Percentiles rank a stretch among this genome's conserved stretches.
These are phyloP conservation scores for Campylomormyrus numenius DNA, from an alignment of 2,113 vertebrate genomes.

Conservation along the genomic window DNA sequence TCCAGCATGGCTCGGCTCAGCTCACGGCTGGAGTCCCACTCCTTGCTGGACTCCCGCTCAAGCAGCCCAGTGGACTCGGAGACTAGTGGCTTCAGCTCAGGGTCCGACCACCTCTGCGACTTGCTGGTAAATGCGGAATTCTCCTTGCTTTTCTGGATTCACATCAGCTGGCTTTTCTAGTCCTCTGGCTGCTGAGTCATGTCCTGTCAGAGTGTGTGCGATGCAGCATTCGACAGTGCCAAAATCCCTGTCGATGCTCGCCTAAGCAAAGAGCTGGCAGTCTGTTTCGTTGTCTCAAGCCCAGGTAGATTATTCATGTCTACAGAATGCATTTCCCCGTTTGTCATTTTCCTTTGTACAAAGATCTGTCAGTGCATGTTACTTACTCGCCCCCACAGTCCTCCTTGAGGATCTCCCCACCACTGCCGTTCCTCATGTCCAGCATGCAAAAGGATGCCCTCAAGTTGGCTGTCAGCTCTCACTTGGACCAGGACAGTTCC, in stretches of 20 bases:
- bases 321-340: neutral
- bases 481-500: constrained; percentile 76
- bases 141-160: neutral
- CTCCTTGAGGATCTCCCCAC: constrained; percentile 86
- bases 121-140: constrained; percentile 66
- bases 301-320: constrained; percentile 8
- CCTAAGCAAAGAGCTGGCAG: neutral
- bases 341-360: constrained; percentile 2
- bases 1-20: constrained; percentile 68
- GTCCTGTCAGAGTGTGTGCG: neutral
- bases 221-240: neutral
- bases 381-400: constrained; percentile 58
- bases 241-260: neutral
- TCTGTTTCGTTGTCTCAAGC: neutral
- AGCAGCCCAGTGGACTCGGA: constrained; percentile 96
- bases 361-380: neutral
- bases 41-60: constrained; percentile 86
- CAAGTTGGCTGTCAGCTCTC: constrained; percentile 71
- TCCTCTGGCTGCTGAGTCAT: constrained; percentile 8
- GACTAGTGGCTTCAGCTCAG: constrained; percentile 96
- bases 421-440: constrained; percentile 81
- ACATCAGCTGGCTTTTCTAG: neutral
- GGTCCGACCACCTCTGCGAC: constrained; percentile 92
- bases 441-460: constrained; percentile 79
- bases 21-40: constrained; percentile 75